A percentile compares a stretch with the other conserved stretches of the same genome.
Evolutionary conservation across 2,797 vertebrate species (phyloP).

Genomic region (Gephyroberyx darwinii): DNA sequence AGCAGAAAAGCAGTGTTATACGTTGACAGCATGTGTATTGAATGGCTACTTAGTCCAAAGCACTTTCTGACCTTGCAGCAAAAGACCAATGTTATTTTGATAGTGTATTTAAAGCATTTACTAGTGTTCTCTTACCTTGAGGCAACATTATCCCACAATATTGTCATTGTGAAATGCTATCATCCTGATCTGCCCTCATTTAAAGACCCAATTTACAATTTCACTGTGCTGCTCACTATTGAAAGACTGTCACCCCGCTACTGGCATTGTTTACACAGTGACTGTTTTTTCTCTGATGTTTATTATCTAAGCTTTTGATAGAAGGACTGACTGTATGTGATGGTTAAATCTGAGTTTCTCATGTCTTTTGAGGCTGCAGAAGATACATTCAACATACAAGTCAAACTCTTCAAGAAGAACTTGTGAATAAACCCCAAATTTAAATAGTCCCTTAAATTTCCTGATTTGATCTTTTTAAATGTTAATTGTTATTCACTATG

Average conservation of each 20-base stretch:
- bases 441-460: background rate
- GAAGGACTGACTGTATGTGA: background rate
- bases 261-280: background rate
- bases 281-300: background rate
- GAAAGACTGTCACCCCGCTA: background rate
- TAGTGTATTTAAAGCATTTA: too few species aligned
- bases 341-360: too few species aligned
- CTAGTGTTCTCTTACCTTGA: too few species aligned
- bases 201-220: background rate
- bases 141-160: background rate
- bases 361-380: too few species aligned
- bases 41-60: conserved; percentile 28
- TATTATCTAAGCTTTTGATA: background rate
- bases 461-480: conserved; percentile 42
- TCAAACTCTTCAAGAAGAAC: conserved; percentile 1
- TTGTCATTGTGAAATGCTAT: conserved; percentile 22
- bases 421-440: conserved; percentile 1
- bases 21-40: conserved; percentile 12
- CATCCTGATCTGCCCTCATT: background rate
- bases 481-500: conserved; percentile 42
- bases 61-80: conserved; percentile 36
- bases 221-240: background rate
- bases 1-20: conserved; percentile 39
- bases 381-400: too few species aligned
- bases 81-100: background rate